Evolutionary conservation across 2,113 vertebrate genomes (phyloP), one percentile per base, ranked within the genome.

Genomic region (Oryzias javanicus): DNA sequence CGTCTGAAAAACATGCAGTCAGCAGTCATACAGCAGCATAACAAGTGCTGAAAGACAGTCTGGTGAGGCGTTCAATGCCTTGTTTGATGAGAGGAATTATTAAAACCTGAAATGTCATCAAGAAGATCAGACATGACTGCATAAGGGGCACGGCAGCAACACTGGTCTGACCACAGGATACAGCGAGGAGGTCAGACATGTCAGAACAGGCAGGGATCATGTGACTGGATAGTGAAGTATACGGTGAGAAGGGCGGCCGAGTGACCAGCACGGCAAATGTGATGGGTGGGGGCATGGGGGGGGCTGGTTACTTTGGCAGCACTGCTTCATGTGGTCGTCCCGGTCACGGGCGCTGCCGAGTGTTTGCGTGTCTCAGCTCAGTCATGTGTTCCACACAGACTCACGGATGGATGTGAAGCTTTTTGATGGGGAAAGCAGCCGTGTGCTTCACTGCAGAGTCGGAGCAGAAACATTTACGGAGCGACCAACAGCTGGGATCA

Each of bases 1-100:
- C 65, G 79, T 92, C 97, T 99, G 72, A 10, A 76, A 71, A 55
- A 62, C 2, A 63, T 24, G 0, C 20, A 18, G 17, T 40, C 16
- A 3, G 35, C 6, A 19, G 20, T 65, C 44, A 74, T 46, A 42
- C 3, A 6, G 18, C 35, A 27, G 25, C 25, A 27, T 5, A 6
- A 27, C 6, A 27, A 27, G 25, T 1, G 8, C 20, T 0, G 15
- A 20, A 22, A 35, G 35, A 49, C 56, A 40, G 62, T 17, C 10
- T 2, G 14, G 64, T 41, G 54, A 55, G 64, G 60, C 7, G 20
- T 66, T 79, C 65, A 61, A 49, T 60, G 56, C 27, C 64, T 47
- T 25, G 35, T 12, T 6, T 35, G 35, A 12, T 12, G 10, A 12
- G 12, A 35, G 35, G 16, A 46, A 17, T 17, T 45, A 15, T 15